These are phyloP conservation scores for Chouioia cunea DNA, from an alignment of 2,888 invertebrate species.

Conservation along the genomic window DNA sequence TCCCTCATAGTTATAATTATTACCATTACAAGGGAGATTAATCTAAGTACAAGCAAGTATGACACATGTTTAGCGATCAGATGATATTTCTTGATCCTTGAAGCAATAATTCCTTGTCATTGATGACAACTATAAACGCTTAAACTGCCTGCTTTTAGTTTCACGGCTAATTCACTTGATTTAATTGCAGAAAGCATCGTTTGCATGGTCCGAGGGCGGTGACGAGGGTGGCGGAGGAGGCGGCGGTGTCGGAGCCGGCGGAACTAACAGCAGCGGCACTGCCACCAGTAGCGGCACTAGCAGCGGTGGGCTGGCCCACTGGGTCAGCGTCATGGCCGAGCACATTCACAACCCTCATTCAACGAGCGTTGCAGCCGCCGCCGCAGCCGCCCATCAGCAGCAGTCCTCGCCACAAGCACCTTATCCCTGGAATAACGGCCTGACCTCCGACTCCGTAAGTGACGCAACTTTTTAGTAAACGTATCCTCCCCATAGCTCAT, in stretches of 20 bases:
- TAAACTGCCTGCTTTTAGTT: no score
- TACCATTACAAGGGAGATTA: no score
- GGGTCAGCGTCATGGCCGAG: conserved; percentile 98
- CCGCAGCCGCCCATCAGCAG: conserved; percentile 73
- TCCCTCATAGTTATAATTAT: no score
- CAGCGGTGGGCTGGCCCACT: conserved; percentile 84
- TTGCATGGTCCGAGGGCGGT: conserved; percentile 72
- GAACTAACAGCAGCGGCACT: conserved; percentile 70
- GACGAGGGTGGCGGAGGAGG: conserved; percentile 71
- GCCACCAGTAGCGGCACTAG: conserved; percentile 63
- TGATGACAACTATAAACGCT: no score
- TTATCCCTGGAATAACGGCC: conserved; percentile 67
- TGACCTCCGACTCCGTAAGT: conserved; percentile 64
- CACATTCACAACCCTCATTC: conserved; percentile 90
- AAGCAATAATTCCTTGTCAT: no score
- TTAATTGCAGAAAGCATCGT: conserved; percentile 69
- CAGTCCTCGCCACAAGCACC: conserved; percentile 66
- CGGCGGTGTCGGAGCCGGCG: conserved; percentile 65
- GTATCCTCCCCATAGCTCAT: neutral
- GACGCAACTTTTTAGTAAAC: conserved; percentile 16
- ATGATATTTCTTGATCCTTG: no score
- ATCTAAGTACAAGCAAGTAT: no score
- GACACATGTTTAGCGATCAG: no score
- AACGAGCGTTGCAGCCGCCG: conserved; percentile 68
- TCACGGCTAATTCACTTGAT: conserved; percentile 10